A percentile compares a stretch with the other conserved stretches of the same genome.
Evolutionary conservation across 1,140 invertebrate genomes (phyloP).

Genomic region (Atta colombica): DNA sequence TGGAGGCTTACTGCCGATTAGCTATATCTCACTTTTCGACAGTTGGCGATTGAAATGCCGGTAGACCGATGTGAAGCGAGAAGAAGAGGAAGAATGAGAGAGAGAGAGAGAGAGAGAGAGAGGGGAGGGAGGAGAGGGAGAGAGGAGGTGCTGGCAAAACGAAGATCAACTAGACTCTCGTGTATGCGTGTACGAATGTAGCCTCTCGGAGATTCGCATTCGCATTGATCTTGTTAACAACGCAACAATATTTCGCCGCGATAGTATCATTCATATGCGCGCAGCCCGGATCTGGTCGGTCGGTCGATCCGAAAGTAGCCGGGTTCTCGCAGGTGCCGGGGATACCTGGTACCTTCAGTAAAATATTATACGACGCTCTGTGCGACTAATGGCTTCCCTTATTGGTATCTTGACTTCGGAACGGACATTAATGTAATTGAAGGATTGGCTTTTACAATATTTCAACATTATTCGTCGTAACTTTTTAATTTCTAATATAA

Average conservation of each 20-base stretch:
- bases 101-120: not conserved
- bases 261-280: conserved; percentile 59
- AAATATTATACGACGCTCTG: conserved; percentile 8
- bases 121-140: not conserved
- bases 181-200: not conserved
- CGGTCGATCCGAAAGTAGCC: conserved; percentile 54
- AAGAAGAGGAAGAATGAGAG: not conserved
- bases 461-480: conserved; percentile 30
- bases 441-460: not conserved
- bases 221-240: conserved; percentile 61
- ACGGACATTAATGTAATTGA: not conserved
- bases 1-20: conserved; percentile 67
- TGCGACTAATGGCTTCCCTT: not conserved
- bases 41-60: conserved; percentile 68
- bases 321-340: conserved; percentile 17
- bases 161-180: conserved; percentile 44
- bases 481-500: conserved; percentile 20
- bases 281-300: conserved; percentile 21
- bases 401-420: not conserved
- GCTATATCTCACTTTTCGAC: conserved; percentile 72
- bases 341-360: not conserved
- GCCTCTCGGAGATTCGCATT: conserved; percentile 42
- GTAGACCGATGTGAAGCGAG: not conserved
- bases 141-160: not conserved
- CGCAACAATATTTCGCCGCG: conserved; percentile 59